A percentile compares a stretch with the other conserved stretches of the same genome.
Evolutionary conservation across 2,888 invertebrate genomes (phyloP).

Genomic region (Pilophorus perplexus): DNA sequence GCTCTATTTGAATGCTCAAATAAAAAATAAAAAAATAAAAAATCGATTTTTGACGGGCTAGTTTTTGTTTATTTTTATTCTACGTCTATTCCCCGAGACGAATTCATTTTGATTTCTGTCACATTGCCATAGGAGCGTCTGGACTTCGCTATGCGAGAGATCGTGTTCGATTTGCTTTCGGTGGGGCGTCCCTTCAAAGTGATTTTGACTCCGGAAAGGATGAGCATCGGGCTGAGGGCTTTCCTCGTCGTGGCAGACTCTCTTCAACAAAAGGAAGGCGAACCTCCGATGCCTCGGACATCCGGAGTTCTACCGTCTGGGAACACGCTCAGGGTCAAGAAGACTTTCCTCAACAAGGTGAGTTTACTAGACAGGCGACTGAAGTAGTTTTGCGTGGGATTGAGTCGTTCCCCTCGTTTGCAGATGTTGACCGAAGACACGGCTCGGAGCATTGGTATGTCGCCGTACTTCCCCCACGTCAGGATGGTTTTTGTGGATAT

Average conservation of each 20-base stretch:
- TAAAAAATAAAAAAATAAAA: too few relatives aligned
- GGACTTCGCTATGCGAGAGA: slow-evolving; percentile 99
- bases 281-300: slow-evolving; percentile 97
- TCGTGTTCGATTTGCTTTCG: slow-evolving; percentile 94
- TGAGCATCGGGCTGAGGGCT: slow-evolving; percentile 97
- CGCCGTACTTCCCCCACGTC: slow-evolving; percentile 93
- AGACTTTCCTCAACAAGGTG: slow-evolving; percentile 89
- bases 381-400: neutral
- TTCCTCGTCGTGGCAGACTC: slow-evolving; percentile 98
- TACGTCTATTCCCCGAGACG: too few relatives aligned
- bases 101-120: too few relatives aligned
- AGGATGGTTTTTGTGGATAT: slow-evolving; percentile 94
- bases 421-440: slow-evolving; percentile 91
- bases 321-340: slow-evolving; percentile 89
- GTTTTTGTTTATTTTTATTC: too few relatives aligned
- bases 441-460: slow-evolving; percentile 94
- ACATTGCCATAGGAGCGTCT: slow-evolving; percentile 67
- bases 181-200: slow-evolving; percentile 92
- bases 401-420: neutral
- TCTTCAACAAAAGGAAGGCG: slow-evolving; percentile 96
- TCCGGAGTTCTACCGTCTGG: slow-evolving; percentile 93
- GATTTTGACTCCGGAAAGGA: slow-evolving; percentile 89
- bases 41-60: too few relatives aligned
- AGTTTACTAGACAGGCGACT: too few relatives aligned
- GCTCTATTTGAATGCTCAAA: too few relatives aligned